Percentiles rank a stretch among this genome's conserved stretches.
phyloP scores from a whole-genome alignment of 2,113 vertebrate genomes.

The Nyctibius bracteatus region DNA sequence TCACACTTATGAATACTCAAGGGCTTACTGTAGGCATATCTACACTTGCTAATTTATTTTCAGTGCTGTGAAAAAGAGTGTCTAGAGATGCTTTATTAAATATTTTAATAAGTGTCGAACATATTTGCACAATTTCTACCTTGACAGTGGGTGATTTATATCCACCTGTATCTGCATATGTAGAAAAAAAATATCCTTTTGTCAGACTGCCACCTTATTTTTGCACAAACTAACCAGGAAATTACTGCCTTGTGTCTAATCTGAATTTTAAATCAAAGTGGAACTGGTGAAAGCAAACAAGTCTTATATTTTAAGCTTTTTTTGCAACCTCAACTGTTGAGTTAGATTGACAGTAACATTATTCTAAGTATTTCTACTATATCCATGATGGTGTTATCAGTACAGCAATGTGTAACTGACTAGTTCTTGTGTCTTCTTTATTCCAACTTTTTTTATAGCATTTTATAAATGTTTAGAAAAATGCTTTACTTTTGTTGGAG shows the following conservation, averaged over 20 bases:
- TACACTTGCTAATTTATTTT: slow-evolving; percentile 36
- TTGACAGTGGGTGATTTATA: slow-evolving; percentile 12
- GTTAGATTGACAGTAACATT: background rate
- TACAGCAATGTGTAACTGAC: background rate
- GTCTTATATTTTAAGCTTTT: background rate
- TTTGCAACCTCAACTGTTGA: background rate
- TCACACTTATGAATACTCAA: background rate
- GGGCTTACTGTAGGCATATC: background rate
- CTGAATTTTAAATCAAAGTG: background rate
- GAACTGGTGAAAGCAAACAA: background rate
- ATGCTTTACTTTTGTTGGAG: background rate
- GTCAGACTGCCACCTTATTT: background rate
- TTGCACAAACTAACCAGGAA: background rate
- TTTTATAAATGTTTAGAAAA: background rate
- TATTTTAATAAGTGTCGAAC: slow-evolving; percentile 12
- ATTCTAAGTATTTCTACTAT: background rate
- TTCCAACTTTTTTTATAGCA: background rate
- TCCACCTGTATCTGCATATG: background rate
- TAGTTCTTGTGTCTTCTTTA: background rate
- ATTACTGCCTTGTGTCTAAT: background rate
- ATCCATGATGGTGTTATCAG: background rate
- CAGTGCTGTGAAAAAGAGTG: background rate
- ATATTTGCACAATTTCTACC: background rate
- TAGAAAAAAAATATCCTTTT: background rate
- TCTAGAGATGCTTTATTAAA: slow-evolving; percentile 36